These are phyloP conservation scores for Carassius auratus DNA, from an alignment of 2,113 vertebrate species.

Conservation along the genomic window DNA sequence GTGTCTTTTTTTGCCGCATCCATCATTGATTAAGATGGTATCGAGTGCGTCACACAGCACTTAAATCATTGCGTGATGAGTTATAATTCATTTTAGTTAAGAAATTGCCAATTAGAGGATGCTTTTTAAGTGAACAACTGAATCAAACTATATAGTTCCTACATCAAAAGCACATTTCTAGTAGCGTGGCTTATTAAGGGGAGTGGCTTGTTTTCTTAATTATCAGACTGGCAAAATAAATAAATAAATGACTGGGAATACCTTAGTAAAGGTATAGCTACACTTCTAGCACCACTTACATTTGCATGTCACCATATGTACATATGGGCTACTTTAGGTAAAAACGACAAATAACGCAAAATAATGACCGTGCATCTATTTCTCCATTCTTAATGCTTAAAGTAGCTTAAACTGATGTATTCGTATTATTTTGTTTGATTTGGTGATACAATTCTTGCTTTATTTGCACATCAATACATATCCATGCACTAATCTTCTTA, in stretches of 20 bases:
- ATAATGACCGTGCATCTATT: neutral
- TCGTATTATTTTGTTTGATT: no score
- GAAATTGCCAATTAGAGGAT: neutral
- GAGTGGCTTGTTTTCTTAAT: no score
- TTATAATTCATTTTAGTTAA: neutral
- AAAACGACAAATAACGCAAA: neutral
- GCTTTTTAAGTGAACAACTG: neutral
- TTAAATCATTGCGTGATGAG: neutral
- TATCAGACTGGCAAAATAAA: neutral
- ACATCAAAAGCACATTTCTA: neutral
- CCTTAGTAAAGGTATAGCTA: neutral
- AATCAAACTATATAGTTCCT: neutral
- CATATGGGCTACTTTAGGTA: no score
- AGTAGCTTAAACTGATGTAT: no score
- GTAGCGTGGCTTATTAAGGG: neutral
- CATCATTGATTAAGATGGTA: constrained; percentile 23
- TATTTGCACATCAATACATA: no score
- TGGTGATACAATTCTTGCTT: no score
- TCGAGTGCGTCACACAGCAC: neutral
- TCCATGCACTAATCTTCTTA: no score
- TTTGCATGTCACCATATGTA: no score
- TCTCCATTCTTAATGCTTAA: neutral
- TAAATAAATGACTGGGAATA: no score
- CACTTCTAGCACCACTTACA: neutral
- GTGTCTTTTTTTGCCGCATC: constrained; percentile 24